Base-by-base conservation (phyloP, 2,888 invertebrate species). In the Drosophila crucigera region DNA sequence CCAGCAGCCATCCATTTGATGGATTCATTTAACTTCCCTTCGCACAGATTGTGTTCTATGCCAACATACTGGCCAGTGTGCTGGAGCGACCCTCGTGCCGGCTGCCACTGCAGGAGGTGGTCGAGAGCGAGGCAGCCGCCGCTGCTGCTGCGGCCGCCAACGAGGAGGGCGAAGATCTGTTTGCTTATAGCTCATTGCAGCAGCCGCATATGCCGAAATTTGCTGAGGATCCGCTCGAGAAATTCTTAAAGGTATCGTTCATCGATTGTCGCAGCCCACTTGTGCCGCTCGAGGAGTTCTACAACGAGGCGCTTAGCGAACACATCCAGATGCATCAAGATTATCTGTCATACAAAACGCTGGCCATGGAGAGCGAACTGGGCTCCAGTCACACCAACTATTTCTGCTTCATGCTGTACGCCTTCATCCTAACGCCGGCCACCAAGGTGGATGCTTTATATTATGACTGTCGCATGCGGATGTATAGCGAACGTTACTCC, bases 311-410 rank as follows among this genome's bases (percentile, higher is more conserved):
- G 1, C 94, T 98, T 58, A 98, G 98, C 94, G 98, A 98, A 93
- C 96, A 96, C 67, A 96, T 99, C 76, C 98, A 98, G 94, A 98
- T 98, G 97, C 98, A 98, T 93, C 96, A 96, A 91, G 98, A 99
- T 94, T 98, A 98, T 94, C 96, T 97, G 58, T 96, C 97, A 92
- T 98, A 97, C 93, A 97, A 97, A 93, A 96, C 96, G 85, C 95
- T 92, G 16, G 90, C 91, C 28, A 76, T 92, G 71, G 92, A 93
- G 72, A 87, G 91, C 70, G 86, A 89, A 37, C 9, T 82, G 55
- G 84, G 89, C 43, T 73, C 82, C 11, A 80, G 80, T 71, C 39
- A 92, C 94, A 94, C 94, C 91, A 94, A 94, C 79, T 96, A 96
- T 94, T 98, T 98, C 94, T 97, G 97, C 88, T 98, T 98, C 94